A percentile compares a stretch with the other conserved stretches of the same genome.
phyloP scores from a whole-genome alignment of 2,888 invertebrate species.

The Chymomyza caudatula region DNA sequence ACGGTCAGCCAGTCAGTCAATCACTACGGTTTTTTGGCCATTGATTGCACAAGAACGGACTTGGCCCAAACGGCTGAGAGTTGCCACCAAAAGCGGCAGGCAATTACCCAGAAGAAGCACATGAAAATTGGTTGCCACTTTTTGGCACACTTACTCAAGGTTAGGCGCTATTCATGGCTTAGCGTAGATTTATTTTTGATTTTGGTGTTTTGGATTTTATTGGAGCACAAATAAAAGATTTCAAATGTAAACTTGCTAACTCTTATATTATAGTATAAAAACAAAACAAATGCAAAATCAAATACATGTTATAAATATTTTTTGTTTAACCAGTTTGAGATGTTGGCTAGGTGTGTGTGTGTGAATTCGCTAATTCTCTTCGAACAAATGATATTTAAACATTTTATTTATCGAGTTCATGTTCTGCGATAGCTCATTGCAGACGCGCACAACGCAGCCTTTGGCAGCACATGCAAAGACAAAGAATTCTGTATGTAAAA shows the following conservation, averaged over 20 bases:
- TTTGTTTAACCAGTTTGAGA: background rate
- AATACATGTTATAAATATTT: background rate
- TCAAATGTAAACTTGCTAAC: constrained; percentile 9
- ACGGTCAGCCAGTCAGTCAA: background rate
- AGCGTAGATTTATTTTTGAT: constrained; percentile 2
- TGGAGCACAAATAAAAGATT: constrained; percentile 15
- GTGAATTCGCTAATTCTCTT: constrained; percentile 41
- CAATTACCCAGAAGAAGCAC: background rate
- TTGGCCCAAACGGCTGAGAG: constrained; percentile 1
- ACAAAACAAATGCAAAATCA: background rate
- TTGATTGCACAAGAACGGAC: constrained; percentile 4
- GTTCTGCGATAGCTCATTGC: constrained; percentile 64
- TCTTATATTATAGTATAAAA: background rate
- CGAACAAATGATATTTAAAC: constrained; percentile 61
- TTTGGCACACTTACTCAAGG: background rate
- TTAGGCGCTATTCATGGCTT: background rate
- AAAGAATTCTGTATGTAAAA: background rate
- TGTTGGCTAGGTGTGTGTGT: background rate
- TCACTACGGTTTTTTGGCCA: background rate
- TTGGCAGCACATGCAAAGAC: background rate
- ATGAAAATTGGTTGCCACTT: background rate
- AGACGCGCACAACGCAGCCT: constrained; percentile 69
- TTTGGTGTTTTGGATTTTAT: background rate
- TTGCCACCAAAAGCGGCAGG: constrained; percentile 2
- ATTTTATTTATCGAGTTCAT: constrained; percentile 64